Conservation (phyloP, 2,888 invertebrate genomes). For the Strigamia maritima region DNA sequence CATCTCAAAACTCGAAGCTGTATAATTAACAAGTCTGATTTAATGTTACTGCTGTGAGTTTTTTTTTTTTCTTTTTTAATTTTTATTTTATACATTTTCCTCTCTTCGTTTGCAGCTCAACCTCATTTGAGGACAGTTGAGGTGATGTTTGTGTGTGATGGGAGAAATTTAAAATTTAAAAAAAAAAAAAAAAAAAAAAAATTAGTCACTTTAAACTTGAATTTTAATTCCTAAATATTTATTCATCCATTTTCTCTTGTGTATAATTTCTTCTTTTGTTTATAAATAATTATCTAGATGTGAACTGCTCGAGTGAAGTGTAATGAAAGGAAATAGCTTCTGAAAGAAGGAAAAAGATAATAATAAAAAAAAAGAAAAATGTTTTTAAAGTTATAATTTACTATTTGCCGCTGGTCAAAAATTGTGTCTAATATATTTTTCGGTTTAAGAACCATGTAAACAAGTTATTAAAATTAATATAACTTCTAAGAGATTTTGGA, state of each 20-base stretch:
- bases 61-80: neutral
- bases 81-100: neutral
- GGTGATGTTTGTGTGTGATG: neutral
- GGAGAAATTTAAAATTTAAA: neutral
- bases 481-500: slow-evolving; percentile 1
- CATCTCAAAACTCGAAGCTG: slow-evolving; percentile 15
- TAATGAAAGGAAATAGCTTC: slow-evolving; percentile 15
- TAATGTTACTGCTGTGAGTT: neutral
- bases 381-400: neutral
- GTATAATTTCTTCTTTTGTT: neutral
- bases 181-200: neutral
- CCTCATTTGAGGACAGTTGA: neutral
- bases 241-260: neutral
- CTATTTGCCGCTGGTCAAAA: neutral
- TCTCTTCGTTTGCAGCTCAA: neutral
- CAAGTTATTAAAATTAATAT: slow-evolving; percentile 15
- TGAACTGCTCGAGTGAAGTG: slow-evolving; percentile 4
- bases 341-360: neutral
- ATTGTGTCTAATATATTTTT: neutral
- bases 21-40: slow-evolving; percentile 15
- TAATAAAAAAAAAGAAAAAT: neutral
- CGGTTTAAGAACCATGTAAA: neutral
- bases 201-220: neutral
- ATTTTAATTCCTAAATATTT: neutral
- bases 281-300: neutral